phyloP scores from a whole-genome alignment of 1,140 invertebrate genomes.

The Caenorhabditis inopinata region DNA sequence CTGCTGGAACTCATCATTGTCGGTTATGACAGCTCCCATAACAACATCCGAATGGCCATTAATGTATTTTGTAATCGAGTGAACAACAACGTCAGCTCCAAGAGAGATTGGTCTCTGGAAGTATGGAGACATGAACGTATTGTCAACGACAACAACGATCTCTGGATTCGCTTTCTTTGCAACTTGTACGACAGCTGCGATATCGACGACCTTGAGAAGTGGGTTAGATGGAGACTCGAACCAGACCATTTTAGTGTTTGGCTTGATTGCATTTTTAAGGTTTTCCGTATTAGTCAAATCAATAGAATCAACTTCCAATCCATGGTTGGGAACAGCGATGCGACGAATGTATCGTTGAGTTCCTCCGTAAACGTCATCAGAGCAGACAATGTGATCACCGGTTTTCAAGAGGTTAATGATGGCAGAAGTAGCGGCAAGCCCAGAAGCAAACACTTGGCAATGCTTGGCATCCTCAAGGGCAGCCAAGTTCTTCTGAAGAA shows the following conservation, averaged over 20 bases:
- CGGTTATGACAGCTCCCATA: slow-evolving; percentile 73
- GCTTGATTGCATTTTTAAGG: slow-evolving; percentile 75
- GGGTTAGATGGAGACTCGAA: slow-evolving; percentile 98
- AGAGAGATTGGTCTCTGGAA: slow-evolving; percentile 82
- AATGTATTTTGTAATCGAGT: slow-evolving; percentile 96
- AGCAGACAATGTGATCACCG: slow-evolving; percentile 87
- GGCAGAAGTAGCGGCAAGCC: slow-evolving; percentile 80
- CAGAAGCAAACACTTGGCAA: slow-evolving; percentile 83
- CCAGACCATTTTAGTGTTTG: slow-evolving; percentile 93
- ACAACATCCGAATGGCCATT: slow-evolving; percentile 96
- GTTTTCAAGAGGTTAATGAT: slow-evolving; percentile 76
- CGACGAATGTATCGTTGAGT: slow-evolving; percentile 74
- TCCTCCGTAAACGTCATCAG: slow-evolving; percentile 92
- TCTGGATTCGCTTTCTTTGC: slow-evolving; percentile 72
- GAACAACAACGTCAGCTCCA: slow-evolving; percentile 86
- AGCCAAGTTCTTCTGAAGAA: slow-evolving; percentile 85
- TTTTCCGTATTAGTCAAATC: slow-evolving; percentile 76
- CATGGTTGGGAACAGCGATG: slow-evolving; percentile 70
- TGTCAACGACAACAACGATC: slow-evolving; percentile 87
- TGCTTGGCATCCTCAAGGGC: slow-evolving; percentile 85
- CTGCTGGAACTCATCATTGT: slow-evolving; percentile 73
- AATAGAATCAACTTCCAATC: slow-evolving; percentile 78
- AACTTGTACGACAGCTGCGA: slow-evolving; percentile 75
- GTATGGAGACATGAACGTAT: slow-evolving; percentile 94
- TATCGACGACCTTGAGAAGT: slow-evolving; percentile 84